Percentiles rank a stretch among this genome's conserved stretches.
Conservation (phyloP, 2,113 vertebrate genomes). For the Podilymbus podiceps region DNA sequence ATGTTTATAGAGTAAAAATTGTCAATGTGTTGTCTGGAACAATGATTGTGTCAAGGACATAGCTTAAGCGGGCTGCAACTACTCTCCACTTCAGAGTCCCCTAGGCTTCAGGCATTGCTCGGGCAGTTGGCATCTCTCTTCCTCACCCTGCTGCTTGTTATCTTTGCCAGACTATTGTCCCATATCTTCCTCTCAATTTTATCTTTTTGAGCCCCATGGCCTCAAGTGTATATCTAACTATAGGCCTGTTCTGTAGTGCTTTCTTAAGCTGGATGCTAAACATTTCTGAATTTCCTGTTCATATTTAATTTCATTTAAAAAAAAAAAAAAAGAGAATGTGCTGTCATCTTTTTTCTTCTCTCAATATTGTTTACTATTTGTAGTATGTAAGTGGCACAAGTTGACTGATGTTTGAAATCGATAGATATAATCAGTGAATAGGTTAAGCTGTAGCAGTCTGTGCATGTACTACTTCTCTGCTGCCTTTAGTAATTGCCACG, state of each 20-base stretch:
- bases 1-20: not conserved
- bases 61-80: not conserved
- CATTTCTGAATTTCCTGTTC: not conserved
- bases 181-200: not conserved
- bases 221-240: not conserved
- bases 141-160: not conserved
- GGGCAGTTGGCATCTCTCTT: not conserved
- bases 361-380: not conserved
- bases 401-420: not conserved
- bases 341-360: not conserved
- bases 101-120: not conserved
- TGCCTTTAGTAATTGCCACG: not conserved
- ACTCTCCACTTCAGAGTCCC: not conserved
- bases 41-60: not conserved
- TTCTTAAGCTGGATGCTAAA: not conserved
- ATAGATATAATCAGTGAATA: not conserved
- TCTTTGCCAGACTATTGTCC: not conserved
- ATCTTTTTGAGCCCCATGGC: not conserved
- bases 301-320: not conserved
- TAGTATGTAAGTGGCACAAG: accelerated
- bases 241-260: not conserved
- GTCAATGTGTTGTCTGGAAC: not conserved
- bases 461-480: not conserved
- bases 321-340: not conserved
- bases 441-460: not conserved